These are phyloP conservation scores for Trichosurus vulpecula DNA, from an alignment of 2,797 vertebrate genomes.

Conservation along the genomic window DNA sequence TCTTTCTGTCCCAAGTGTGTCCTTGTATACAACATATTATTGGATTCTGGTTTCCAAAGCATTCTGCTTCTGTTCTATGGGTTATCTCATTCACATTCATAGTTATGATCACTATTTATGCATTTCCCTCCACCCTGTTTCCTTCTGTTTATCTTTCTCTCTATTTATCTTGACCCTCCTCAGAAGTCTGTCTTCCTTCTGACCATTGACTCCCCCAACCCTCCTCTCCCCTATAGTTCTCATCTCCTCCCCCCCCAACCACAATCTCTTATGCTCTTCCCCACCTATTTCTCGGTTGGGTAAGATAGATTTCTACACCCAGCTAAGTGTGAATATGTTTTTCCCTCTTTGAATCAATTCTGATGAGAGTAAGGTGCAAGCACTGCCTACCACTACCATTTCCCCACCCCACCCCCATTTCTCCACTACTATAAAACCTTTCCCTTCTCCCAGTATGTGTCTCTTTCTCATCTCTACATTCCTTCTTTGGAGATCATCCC, in stretches of 20 bases:
- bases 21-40: neutral
- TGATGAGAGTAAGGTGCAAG: neutral
- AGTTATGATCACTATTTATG: neutral
- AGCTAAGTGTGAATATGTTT: neutral
- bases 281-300: neutral
- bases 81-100: neutral
- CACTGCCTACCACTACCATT: neutral
- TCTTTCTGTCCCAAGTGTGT: neutral
- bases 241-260: neutral
- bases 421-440: neutral
- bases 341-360: neutral
- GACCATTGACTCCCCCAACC: neutral
- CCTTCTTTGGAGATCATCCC: neutral
- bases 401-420: neutral
- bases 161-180: neutral
- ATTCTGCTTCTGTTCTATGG: neutral
- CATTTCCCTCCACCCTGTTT: neutral
- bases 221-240: too few species aligned
- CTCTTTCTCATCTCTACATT: neutral
- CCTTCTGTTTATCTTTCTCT: neutral
- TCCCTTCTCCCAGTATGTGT: neutral
- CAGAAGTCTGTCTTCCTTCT: neutral
- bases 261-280: neutral
- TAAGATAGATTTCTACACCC: neutral
- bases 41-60: neutral